Evolutionary conservation across 1,140 invertebrate species (phyloP), one percentile per base, ranked within the genome.

Genomic region (Camponotus floridanus): DNA sequence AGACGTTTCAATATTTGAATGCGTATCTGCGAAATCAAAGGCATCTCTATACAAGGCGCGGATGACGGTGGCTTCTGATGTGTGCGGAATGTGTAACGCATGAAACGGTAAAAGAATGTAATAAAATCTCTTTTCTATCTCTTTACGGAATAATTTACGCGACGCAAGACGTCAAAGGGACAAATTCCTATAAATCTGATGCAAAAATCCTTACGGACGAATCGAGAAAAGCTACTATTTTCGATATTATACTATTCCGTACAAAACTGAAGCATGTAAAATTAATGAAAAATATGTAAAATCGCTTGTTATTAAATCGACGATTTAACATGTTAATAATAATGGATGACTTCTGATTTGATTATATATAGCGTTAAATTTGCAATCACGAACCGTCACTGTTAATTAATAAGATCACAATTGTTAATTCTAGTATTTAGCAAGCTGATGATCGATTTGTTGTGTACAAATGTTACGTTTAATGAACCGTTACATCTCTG

Each of bases 371-470:
- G 36, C 45, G 42, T 81, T 81, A 81, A 59, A 71, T 39, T 81
- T 36, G 67, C 55, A 71, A 81, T 81, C 65, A 73, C 33, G 8
- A 31, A 4, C 11, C 21, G 55, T 31, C 11, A 21, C 79, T 71
- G 65, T 80, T 81, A 81, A 81, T 81, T 81, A 81, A 81, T 81
- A 81, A 81, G 67, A 81, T 81, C 79, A 81, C 51, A 42, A 71
- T 81, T 81, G 79, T 71, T 81, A 80, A 42, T 65, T 68, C 39
- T 55, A 70, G 79, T 57, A 73, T 73, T 81, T 71, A 81, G 15
- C 65, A 9, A 15, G 7, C 36, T 68, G 26, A 45, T 61, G 67
- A 81, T 59, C 79, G 67, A 71, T 71, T 71, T 59, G 65, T 81
- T 71, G 51, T 81, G 67, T 61, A 33, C 36, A 45, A 45, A 45